These are phyloP conservation scores for Harpagoxenus sublaevis DNA, from an alignment of 2,888 invertebrate species.

Conservation along the genomic window DNA sequence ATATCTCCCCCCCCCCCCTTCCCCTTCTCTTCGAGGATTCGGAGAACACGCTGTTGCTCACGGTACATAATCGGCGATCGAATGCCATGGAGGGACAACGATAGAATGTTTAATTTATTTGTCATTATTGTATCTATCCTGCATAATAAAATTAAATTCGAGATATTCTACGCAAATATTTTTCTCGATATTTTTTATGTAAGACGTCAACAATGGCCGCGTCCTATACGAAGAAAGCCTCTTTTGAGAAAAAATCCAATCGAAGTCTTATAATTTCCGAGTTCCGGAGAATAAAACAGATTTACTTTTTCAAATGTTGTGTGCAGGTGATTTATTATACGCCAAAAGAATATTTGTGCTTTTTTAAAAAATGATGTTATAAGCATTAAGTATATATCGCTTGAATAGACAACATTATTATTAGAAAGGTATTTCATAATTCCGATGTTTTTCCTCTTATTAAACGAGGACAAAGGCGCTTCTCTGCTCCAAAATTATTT, in stretches of 20 bases:
- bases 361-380: neutral
- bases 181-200: neutral
- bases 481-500: neutral
- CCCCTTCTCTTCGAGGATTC: neutral
- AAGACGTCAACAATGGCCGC: neutral
- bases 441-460: neutral
- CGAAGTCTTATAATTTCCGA: neutral
- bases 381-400: neutral
- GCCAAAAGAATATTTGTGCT: neutral
- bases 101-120: neutral
- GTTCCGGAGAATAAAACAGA: neutral
- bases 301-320: neutral
- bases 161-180: neutral
- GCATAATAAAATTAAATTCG: slow-evolving; percentile 1
- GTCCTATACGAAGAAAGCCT: neutral
- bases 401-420: neutral
- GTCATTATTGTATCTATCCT: neutral
- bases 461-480: neutral
- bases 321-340: neutral
- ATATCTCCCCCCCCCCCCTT: neutral
- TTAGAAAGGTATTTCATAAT: slow-evolving; percentile 3
- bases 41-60: neutral
- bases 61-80: slow-evolving; percentile 3
- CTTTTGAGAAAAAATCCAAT: neutral
- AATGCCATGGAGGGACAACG: neutral